Evolutionary conservation across 1,140 invertebrate genomes (phyloP), one percentile per base, ranked within the genome.

Genomic region (Formica exsecta): DNA sequence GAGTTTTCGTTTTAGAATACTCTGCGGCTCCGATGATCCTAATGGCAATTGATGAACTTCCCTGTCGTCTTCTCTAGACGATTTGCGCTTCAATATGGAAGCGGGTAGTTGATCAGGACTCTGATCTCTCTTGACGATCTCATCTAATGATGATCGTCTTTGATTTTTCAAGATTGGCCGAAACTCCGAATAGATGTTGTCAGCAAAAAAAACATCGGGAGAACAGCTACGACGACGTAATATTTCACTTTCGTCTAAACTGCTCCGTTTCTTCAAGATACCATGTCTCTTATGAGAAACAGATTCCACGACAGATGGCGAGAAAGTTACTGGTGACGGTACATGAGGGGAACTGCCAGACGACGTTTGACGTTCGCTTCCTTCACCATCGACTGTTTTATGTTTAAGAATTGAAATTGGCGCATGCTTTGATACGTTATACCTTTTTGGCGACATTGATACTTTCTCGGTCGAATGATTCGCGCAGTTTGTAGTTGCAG

Each of bases 361-460:
- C 61, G 95, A 94, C 68, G 93, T 94, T 90, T 94, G 95, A 1
- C 79, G 79, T 6, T 83, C 79, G 71, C 88, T 85, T 85, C 68
- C 89, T 86, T 97, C 96, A 92, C 96, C 96, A 88, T 97, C 95
- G 79, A 96, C 95, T 36, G 96, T 96, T 94, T 98, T 98, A 89
- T 97, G 96, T 94, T 98, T 98, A n/a, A 98, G 94, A 89, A 98
- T 98, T 51, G 97, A 98, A 70, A 98, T 96, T 36, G 96, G 96
- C 57, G 87, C 84, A 95, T 92, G 96, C 57, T 91, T 93, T n/a
- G 91, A 87, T 71, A 91, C 91, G 29, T 90, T 91, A 89, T 92
- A 92, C 86, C 93, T 92, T 85, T 88, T 93, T 75, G 90, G 91
- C 38, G 90, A 92, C 65, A 83, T 66, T 65, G 89, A 89, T 65